phyloP scores from a whole-genome alignment of 2,113 vertebrate species.

The Pandion haliaetus region DNA sequence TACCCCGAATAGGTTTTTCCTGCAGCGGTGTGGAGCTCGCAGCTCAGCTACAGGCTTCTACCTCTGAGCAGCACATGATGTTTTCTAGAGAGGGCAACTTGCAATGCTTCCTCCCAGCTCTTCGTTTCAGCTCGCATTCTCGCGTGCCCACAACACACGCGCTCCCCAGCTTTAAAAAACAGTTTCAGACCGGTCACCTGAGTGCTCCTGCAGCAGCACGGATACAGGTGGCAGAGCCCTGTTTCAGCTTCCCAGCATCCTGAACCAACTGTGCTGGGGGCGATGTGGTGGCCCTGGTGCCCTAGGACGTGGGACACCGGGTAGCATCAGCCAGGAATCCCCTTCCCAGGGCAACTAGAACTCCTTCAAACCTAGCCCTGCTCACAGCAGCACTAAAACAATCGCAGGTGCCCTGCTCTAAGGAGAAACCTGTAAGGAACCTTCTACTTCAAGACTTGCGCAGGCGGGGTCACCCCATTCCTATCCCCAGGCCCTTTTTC shows the following conservation, averaged over 20 bases:
- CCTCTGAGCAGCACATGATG: accelerated
- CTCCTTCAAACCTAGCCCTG: not conserved
- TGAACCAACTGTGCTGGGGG: not conserved
- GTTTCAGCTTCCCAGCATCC: not conserved
- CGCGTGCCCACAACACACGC: accelerated
- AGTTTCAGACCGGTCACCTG: not conserved
- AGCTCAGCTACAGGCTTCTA: not conserved
- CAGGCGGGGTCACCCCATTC: not conserved
- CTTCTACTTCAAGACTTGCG: not conserved
- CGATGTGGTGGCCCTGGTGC: not conserved
- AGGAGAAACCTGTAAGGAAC: not conserved
- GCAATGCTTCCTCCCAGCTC: not conserved
- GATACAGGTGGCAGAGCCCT: not conserved
- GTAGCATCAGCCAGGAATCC: not conserved
- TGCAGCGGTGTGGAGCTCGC: not conserved
- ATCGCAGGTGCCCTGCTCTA: not conserved
- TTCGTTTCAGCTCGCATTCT: not conserved
- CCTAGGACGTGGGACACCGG: not conserved
- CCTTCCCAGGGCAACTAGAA: not conserved
- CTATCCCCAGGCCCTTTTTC: not conserved
- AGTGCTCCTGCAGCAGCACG: not conserved
- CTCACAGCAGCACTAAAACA: not conserved
- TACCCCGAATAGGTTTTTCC: not conserved
- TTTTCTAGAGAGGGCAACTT: not conserved
- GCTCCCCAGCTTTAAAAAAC: not conserved